phyloP scores from a whole-genome alignment of 2,888 invertebrate genomes.

The Drosophila acutilabella region DNA sequence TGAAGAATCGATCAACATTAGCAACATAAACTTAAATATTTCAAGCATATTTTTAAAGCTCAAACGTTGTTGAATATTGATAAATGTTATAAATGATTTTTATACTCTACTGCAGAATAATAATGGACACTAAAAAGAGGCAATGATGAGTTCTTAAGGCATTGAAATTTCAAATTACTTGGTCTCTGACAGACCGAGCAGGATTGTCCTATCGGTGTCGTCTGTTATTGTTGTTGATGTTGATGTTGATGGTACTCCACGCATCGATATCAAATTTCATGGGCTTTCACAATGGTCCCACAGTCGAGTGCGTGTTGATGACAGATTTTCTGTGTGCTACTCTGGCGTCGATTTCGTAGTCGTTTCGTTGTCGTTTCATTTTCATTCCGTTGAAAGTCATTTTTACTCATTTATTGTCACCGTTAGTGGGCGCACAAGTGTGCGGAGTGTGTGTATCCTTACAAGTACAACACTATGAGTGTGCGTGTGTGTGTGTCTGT shows the following conservation, averaged over 20 bases:
- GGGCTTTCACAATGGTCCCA: constrained; percentile 67
- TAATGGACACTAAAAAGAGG: constrained; percentile 31
- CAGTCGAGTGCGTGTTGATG: constrained; percentile 74
- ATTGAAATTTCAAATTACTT: constrained; percentile 49
- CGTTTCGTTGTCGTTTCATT: constrained; percentile 41
- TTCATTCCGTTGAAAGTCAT: constrained; percentile 80
- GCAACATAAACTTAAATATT: constrained; percentile 37
- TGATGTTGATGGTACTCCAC: constrained; percentile 57
- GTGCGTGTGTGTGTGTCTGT: neutral
- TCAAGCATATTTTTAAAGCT: constrained; percentile 14
- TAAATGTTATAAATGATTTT: constrained; percentile 44
- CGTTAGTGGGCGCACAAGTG: constrained; percentile 62
- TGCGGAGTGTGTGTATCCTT: constrained; percentile 63
- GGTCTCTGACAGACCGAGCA: constrained; percentile 12
- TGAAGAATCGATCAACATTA: constrained; percentile 43
- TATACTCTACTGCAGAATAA: constrained; percentile 4
- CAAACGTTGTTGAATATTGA: constrained; percentile 27
- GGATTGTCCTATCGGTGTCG: constrained; percentile 33
- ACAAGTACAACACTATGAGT: constrained; percentile 58
- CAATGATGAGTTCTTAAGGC: constrained; percentile 39
- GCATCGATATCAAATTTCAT: constrained; percentile 77
- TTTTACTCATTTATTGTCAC: constrained; percentile 81
- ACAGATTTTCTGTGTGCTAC: constrained; percentile 67
- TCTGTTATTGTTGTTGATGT: constrained; percentile 19
- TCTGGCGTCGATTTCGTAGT: constrained; percentile 47